phyloP scores from a whole-genome alignment of 2,888 invertebrate species.

The Eilema sororculum region DNA sequence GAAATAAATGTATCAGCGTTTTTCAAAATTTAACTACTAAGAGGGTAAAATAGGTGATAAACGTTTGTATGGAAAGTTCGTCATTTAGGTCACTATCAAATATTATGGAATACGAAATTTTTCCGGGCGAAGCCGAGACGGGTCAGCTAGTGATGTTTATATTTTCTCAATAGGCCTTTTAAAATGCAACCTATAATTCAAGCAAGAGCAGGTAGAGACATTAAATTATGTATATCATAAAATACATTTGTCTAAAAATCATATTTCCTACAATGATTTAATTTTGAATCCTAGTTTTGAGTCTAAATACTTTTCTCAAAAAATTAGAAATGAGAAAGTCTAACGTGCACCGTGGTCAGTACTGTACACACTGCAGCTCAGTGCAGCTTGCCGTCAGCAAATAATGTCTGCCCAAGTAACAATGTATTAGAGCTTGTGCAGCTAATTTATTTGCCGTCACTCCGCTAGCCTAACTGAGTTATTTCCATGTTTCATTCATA shows the following conservation, averaged over 20 bases:
- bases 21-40: too few relatives aligned
- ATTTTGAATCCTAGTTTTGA: background rate
- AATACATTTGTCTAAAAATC: background rate
- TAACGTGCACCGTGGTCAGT: background rate
- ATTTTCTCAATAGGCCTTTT: background rate
- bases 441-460: constrained; percentile 23
- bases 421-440: constrained; percentile 12
- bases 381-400: background rate
- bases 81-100: too few relatives aligned
- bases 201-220: background rate
- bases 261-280: background rate
- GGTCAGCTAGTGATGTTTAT: too few relatives aligned
- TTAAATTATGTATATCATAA: too few relatives aligned
- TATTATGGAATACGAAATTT: too few relatives aligned
- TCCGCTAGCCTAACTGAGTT: constrained; percentile 19
- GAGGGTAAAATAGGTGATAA: too few relatives aligned
- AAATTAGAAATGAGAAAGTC: background rate
- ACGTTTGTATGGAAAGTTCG: too few relatives aligned
- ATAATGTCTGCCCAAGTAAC: background rate
- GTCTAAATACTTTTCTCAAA: background rate
- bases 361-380: background rate
- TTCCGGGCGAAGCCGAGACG: too few relatives aligned
- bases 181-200: background rate
- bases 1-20: too few relatives aligned
- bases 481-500: constrained; percentile 22